These are phyloP conservation scores for Tinea pellionella DNA, from an alignment of 2,888 invertebrate genomes.

Conservation along the genomic window DNA sequence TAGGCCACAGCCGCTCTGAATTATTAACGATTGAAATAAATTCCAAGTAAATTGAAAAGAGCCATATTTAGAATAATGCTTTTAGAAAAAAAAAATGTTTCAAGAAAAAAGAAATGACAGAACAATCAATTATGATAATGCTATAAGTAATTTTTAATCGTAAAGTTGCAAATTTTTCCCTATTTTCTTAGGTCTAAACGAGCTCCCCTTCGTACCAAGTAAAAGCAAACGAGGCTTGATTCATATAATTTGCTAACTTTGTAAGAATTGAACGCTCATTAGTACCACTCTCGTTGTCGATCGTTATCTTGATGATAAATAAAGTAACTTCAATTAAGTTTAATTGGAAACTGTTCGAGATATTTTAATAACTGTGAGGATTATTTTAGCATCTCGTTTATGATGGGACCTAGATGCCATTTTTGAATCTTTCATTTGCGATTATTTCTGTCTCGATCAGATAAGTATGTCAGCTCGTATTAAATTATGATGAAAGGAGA, in stretches of 20 bases:
- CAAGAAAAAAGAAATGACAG: background rate
- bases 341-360: constrained; percentile 24
- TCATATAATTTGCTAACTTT: constrained; percentile 32
- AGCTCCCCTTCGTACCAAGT: background rate
- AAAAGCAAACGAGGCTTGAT: constrained; percentile 8
- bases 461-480: too few relatives aligned
- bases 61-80: too few relatives aligned
- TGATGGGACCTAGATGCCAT: background rate
- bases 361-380: constrained; percentile 6
- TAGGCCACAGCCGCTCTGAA: too few relatives aligned
- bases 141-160: background rate
- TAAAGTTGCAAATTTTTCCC: background rate
- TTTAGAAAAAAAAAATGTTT: too few relatives aligned
- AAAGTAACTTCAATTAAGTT: constrained; percentile 27
- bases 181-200: background rate
- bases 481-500: too few relatives aligned
- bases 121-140: background rate
- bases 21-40: too few relatives aligned
- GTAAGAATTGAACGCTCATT: constrained; percentile 33
- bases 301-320: constrained; percentile 28
- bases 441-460: too few relatives aligned
- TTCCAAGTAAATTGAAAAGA: too few relatives aligned
- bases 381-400: background rate
- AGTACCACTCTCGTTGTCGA: constrained; percentile 27
- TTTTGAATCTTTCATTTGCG: too few relatives aligned